phyloP scores from a whole-genome alignment of 2,113 vertebrate genomes.

The Menidia beryllina region DNA sequence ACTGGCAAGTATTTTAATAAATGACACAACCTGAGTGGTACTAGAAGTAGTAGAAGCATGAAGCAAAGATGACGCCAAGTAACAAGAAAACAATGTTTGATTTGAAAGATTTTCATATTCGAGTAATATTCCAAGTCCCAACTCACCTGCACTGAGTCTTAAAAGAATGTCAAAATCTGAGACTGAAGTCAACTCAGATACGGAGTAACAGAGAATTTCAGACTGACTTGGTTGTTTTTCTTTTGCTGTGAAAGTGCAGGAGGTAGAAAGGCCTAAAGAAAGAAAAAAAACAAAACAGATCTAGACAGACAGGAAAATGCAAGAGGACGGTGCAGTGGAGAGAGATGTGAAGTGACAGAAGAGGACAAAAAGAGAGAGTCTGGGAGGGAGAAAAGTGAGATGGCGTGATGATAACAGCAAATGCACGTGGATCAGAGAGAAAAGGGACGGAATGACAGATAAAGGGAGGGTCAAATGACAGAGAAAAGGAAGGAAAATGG shows the following conservation, averaged over 20 bases:
- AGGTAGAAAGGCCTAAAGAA: constrained; percentile 38
- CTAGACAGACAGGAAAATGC: constrained; percentile 31
- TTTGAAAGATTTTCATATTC: background rate
- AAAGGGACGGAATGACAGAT: constrained; percentile 9
- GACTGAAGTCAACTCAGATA: background rate
- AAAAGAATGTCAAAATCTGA: constrained; percentile 3
- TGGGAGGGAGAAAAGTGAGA: constrained; percentile 22
- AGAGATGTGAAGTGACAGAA: constrained; percentile 56
- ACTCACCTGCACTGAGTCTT: constrained; percentile 16
- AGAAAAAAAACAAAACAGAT: constrained; percentile 34
- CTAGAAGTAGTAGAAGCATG: too few species aligned
- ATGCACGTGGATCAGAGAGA: background rate
- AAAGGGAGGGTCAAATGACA: constrained; percentile 4
- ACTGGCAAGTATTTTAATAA: constrained; percentile 44
- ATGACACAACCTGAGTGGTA: constrained; percentile 43
- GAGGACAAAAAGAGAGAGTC: constrained; percentile 18
- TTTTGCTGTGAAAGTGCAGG: constrained; percentile 27
- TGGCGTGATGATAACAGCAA: constrained; percentile 24
- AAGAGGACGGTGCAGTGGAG: constrained; percentile 37
- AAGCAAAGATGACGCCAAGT: too few species aligned
- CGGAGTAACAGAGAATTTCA: constrained; percentile 18
- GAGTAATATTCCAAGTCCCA: background rate
- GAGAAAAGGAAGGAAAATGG: too few species aligned
- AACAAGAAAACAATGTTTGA: too few species aligned
- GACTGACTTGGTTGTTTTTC: constrained; percentile 45